phyloP scores from a whole-genome alignment of 30 jellyfish, hydroid and myxozoan species.

The Hydractinia echinata region DNA sequence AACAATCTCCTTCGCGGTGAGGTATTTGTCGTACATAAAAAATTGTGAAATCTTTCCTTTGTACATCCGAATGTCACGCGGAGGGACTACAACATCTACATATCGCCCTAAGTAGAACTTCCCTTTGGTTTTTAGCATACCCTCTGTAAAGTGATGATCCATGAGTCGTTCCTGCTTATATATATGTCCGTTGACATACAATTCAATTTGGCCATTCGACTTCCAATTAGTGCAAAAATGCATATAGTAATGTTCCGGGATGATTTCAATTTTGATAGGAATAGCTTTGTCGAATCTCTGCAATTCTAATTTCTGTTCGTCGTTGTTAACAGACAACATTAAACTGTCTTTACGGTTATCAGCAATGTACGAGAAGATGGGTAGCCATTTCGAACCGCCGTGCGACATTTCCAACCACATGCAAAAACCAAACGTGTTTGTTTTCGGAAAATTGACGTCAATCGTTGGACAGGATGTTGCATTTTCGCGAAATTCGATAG shows the following conservation, averaged over 20 bases:
- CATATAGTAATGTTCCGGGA: background rate
- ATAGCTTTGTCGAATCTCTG: background rate
- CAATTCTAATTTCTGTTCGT: background rate
- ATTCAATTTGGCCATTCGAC: background rate
- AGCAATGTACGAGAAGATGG: background rate
- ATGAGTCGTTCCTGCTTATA: background rate
- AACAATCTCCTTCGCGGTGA: too few species aligned
- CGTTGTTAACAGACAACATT: background rate
- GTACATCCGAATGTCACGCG: too few species aligned
- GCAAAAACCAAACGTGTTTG: background rate
- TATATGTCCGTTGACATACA: slow-evolving; percentile 10
- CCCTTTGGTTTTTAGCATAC: too few species aligned
- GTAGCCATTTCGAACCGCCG: background rate
- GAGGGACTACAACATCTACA: too few species aligned
- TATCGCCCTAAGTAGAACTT: too few species aligned
- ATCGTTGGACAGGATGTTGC: background rate
- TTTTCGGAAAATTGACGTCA: background rate
- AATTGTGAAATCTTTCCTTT: too few species aligned
- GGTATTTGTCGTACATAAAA: too few species aligned
- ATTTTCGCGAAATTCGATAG: too few species aligned
- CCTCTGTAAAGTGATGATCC: too few species aligned
- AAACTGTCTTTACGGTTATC: background rate
- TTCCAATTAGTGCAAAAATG: slow-evolving; percentile 3
- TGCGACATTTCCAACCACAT: background rate
- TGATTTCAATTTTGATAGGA: background rate